phyloP scores from a whole-genome alignment of 2,888 invertebrate species.

The Drosophila pegasa region DNA sequence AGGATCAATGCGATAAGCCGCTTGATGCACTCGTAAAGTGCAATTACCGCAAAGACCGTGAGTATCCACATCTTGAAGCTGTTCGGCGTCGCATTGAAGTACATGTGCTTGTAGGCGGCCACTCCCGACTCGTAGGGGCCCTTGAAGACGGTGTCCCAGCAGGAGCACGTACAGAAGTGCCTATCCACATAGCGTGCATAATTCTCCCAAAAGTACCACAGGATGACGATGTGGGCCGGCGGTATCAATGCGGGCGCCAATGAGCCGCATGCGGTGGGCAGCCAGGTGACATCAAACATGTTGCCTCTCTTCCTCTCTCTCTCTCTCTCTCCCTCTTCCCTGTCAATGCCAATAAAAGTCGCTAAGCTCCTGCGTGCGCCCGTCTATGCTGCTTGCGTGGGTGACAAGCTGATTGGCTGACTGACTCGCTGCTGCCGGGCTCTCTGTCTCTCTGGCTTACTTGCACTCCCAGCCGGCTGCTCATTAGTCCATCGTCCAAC shows the following conservation, averaged over 20 bases:
- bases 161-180: constrained; percentile 89
- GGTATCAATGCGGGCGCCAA: constrained; percentile 86
- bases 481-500: constrained; percentile 36
- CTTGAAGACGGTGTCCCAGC: constrained; percentile 92
- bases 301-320: not conserved
- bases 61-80: constrained; percentile 89
- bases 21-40: constrained; percentile 88
- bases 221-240: constrained; percentile 87
- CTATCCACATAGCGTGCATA: constrained; percentile 88
- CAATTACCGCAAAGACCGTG: constrained; percentile 87
- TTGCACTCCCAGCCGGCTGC: constrained; percentile 6
- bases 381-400: not conserved
- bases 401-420: not conserved
- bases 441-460: constrained; percentile 1
- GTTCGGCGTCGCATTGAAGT: constrained; percentile 89
- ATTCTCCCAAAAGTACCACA: constrained; percentile 89
- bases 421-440: not conserved
- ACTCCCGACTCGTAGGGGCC: constrained; percentile 90
- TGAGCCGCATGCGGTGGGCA: constrained; percentile 84
- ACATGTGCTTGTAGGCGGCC: constrained; percentile 89
- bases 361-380: constrained; percentile 11
- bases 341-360: constrained; percentile 15
- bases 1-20: constrained; percentile 86
- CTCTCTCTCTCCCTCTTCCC: not conserved
- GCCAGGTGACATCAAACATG: constrained; percentile 84